Evolutionary conservation across 2,797 vertebrate genomes (phyloP), one percentile per base, ranked within the genome.

Genomic region (Kryptopterus vitreolus): DNA sequence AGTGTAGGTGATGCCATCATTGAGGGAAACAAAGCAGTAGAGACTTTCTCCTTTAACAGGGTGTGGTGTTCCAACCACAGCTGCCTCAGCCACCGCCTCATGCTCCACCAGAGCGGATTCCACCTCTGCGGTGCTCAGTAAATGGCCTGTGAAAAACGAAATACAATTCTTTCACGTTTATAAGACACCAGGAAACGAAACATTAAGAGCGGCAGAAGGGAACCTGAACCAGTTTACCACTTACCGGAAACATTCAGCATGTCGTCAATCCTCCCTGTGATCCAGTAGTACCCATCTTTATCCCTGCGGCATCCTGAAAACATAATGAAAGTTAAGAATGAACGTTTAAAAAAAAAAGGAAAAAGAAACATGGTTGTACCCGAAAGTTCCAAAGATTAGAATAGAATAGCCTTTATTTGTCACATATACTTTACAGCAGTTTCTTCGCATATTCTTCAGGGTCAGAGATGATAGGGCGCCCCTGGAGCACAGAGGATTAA

Each of bases 161-260:
- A 22, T 22, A 46, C 0, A 50, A 50, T n/a, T 24, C 1, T 38
- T 16, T n/a, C 2, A 11, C 20, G 3, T 22, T 48, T 13, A 74
- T 9, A 0, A 75, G 7, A 58, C 31, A 16, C 5, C 1, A 26
- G 12, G 43, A 72, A 53, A 62, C 48, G 9, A 24, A 20, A 35
- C 6, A 61, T 35, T 24, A 66, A 55, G 5, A 46, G 20, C 29
- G n/a, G n/a, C 29, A 50, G n/a, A 76, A 33, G 12, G 1, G 50
- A 63, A 13, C 55, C 2, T 22, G 46, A 2, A 50, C 43, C 18
- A 48, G 16, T 38, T 57, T 9, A 8, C 10, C 9, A 55, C 93
- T 94, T 86, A 98, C 97, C 98, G 68, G 98, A 98, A 75, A 98
- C 96, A 80, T 99, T 98, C 78, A 99, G 89, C 98, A 98, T 99